phyloP scores from a whole-genome alignment of 2,113 vertebrate species.

The Leptosomus discolor region DNA sequence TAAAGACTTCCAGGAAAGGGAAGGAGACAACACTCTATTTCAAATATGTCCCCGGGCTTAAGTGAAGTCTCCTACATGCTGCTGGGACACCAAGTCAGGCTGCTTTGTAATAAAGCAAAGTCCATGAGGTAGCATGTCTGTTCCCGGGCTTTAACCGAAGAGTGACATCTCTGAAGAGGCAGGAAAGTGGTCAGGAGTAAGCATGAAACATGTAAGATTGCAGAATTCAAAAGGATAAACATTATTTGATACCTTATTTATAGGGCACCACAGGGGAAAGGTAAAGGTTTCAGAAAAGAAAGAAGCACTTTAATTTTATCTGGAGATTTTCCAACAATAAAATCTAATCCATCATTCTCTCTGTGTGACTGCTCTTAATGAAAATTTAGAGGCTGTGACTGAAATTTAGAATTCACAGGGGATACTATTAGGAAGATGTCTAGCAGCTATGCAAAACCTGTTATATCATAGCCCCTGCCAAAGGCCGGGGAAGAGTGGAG shows the following conservation, averaged over 20 bases:
- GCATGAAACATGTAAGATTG: background rate
- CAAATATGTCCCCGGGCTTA: background rate
- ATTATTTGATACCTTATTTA: constrained; percentile 46
- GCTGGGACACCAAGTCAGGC: background rate
- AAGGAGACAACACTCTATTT: background rate
- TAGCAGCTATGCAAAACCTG: constrained; percentile 48
- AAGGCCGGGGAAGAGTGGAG: background rate
- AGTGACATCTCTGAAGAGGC: constrained; percentile 32
- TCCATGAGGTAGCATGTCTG: background rate
- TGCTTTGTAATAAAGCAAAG: background rate
- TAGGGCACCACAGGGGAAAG: constrained; percentile 39
- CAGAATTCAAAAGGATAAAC: constrained; percentile 45
- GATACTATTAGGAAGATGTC: constrained; percentile 61
- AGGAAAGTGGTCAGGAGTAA: constrained; percentile 1
- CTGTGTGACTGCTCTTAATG: constrained; percentile 68
- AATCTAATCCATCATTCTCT: constrained; percentile 73
- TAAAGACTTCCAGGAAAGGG: background rate
- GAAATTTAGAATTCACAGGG: constrained; percentile 70
- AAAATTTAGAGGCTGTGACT: constrained; percentile 71
- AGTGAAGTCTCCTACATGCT: background rate
- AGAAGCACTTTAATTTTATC: constrained; percentile 70
- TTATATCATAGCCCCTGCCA: constrained; percentile 28
- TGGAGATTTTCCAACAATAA: constrained; percentile 76
- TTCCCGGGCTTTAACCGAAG: background rate
- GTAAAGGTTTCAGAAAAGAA: constrained; percentile 51